phyloP scores from a whole-genome alignment of 2,888 invertebrate species.

The Diadromus collaris region DNA sequence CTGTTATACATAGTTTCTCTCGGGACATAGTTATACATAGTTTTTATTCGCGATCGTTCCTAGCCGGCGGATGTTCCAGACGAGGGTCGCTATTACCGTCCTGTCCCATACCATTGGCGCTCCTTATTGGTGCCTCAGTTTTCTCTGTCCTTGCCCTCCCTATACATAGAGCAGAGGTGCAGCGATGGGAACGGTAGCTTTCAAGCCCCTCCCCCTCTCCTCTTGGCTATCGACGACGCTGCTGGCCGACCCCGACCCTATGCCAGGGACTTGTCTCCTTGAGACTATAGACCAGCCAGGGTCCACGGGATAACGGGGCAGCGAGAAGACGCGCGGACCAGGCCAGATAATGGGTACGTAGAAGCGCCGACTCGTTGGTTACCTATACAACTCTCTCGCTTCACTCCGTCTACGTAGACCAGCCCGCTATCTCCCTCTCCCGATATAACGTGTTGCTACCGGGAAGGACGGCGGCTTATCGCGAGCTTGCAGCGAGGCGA shows the following conservation, averaged over 20 bases:
- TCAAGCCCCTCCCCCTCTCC: too few relatives aligned
- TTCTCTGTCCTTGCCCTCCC: not conserved
- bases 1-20: conserved; percentile 1
- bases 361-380: conserved; percentile 39
- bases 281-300: conserved; percentile 37
- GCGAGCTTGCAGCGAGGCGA: conserved; percentile 70
- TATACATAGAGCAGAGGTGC: not conserved
- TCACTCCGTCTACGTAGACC: conserved; percentile 11
- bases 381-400: conserved; percentile 10
- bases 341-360: conserved; percentile 49
- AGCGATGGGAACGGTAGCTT: conserved; percentile 9
- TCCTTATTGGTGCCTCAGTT: not conserved
- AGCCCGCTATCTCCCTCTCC: conserved; percentile 26
- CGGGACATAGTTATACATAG: not conserved
- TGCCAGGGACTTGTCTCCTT: conserved; percentile 16
- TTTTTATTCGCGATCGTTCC: conserved; percentile 19
- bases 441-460: conserved; percentile 62
- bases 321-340: conserved; percentile 45
- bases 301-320: conserved; percentile 20
- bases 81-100: conserved; percentile 44
- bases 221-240: conserved; percentile 39
- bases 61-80: conserved; percentile 12
- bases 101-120: conserved; percentile 29
- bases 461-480: conserved; percentile 70
- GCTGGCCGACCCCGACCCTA: conserved; percentile 9